Evolutionary conservation across 1,140 invertebrate genomes (phyloP).

Genomic region (Varroa destructor): DNA sequence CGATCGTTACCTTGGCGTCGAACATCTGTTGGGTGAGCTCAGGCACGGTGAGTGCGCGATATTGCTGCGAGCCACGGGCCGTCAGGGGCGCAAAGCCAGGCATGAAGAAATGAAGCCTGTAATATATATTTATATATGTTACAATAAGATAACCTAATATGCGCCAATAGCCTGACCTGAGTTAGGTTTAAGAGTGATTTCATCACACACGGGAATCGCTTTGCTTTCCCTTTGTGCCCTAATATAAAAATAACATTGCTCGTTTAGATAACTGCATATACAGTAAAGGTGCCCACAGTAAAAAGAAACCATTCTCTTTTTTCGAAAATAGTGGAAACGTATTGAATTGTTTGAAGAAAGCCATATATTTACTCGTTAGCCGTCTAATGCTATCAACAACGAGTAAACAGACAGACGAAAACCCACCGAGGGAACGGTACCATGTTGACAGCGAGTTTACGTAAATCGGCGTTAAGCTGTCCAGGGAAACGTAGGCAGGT

Average conservation of each 20-base stretch:
- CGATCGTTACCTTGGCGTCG: background rate
- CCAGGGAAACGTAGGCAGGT: slow-evolving; percentile 53
- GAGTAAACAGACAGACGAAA: slow-evolving; percentile 28
- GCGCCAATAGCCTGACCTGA: too few relatives aligned
- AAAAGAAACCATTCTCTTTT: too few relatives aligned
- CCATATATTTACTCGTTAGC: too few relatives aligned
- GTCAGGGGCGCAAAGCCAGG: slow-evolving; percentile 48
- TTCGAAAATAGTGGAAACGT: too few relatives aligned
- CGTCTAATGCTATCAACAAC: too few relatives aligned
- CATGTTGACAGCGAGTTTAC: slow-evolving; percentile 92
- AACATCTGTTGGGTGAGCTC: slow-evolving; percentile 31
- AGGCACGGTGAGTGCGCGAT: slow-evolving; percentile 59
- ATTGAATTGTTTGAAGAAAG: too few relatives aligned
- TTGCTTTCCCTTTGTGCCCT: too few relatives aligned
- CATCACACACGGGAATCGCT: too few relatives aligned
- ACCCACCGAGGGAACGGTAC: slow-evolving; percentile 68
- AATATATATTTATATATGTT: slow-evolving; percentile 41
- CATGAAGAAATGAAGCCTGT: slow-evolving; percentile 39
- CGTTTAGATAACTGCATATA: too few relatives aligned
- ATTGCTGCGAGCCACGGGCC: slow-evolving; percentile 69
- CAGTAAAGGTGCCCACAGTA: too few relatives aligned
- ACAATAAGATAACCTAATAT: slow-evolving; percentile 42
- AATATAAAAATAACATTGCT: too few relatives aligned
- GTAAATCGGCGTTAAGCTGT: slow-evolving; percentile 62
- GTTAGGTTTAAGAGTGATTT: too few relatives aligned